Evolutionary conservation across 2,888 invertebrate genomes (phyloP), one percentile per base, ranked within the genome.

Genomic region (Dynastes hyllus): DNA sequence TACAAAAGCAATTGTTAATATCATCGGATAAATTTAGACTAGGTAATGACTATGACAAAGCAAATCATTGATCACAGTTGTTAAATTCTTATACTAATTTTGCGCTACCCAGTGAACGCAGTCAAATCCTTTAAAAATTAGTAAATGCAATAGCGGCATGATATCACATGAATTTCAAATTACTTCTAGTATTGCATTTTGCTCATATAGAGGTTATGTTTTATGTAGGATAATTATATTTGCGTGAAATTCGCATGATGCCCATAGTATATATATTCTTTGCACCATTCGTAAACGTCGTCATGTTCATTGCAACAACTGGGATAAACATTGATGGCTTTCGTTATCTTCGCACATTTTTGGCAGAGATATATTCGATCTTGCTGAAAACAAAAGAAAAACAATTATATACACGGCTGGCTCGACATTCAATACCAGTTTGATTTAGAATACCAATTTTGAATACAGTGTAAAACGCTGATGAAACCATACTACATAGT

Each of bases 311-410:
- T 65, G 58, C 78, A 79, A 70, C 76, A 76, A 16, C 51, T 70
- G 4, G 76, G 76, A 27, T 79, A 76, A 63, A 79, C 79, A 29
- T 58, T 58, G 16, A 40, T 45, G n/a, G 79, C 65, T 70, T 79
- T 79, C 37, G 78, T 78, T 13, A 78, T 75, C 40, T 78, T 78
- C 40, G 78, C 78, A 53, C 78, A 78, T 66, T 78, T 78, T 75
- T 78, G 78, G 45, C 78, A 78, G 8, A 73, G 22, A 65, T 78
- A 65, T 40, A 75, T 55, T 58, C 61, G 67, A 16, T 53, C 61
- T 61, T 77, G 55, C 77, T 78, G 45, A 27, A 75, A 75, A 58
- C 16, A 61, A 50, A 75, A 45, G n/a, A 29, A 61, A 69, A 75
- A 6, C 1, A 71, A 53, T 70, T 45, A 50, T 22, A 27, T 50